phyloP scores from a whole-genome alignment of 2,888 invertebrate species.

The Aleiodes testaceus region DNA sequence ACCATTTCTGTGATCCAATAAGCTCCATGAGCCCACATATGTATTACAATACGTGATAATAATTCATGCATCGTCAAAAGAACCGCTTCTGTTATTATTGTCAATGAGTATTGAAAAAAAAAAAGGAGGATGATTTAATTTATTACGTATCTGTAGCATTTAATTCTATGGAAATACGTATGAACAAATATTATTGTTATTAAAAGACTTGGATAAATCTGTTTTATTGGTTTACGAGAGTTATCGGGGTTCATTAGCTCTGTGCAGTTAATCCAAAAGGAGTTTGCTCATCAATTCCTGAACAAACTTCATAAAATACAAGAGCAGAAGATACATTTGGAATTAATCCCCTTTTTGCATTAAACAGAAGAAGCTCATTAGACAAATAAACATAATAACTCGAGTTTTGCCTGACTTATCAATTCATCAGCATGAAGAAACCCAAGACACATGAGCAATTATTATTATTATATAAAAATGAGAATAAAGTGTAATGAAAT shows the following conservation, averaged over 20 bases:
- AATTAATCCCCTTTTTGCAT: constrained; percentile 6
- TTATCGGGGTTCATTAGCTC: constrained; percentile 21
- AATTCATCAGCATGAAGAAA: constrained; percentile 33
- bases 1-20: constrained; percentile 37
- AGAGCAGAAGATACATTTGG: too few relatives aligned
- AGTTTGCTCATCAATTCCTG: too few relatives aligned
- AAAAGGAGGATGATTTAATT: constrained; percentile 3
- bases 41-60: constrained; percentile 30
- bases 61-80: constrained; percentile 15
- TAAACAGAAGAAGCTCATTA: background rate
- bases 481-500: constrained; percentile 29
- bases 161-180: constrained; percentile 12
- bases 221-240: constrained; percentile 5
- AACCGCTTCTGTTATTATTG: constrained; percentile 6
- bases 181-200: constrained; percentile 7
- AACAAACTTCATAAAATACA: too few relatives aligned
- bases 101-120: constrained; percentile 7
- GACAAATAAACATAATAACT: constrained; percentile 9
- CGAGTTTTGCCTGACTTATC: constrained; percentile 23
- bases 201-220: background rate
- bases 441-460: constrained; percentile 42
- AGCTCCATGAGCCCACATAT: constrained; percentile 33
- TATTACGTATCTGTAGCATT: background rate
- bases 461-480: constrained; percentile 39
- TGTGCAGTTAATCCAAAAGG: background rate